Percentiles rank a stretch among this genome's conserved stretches.
phyloP scores from a whole-genome alignment of 2,113 vertebrate species.

The Nothoprocta pentlandii region DNA sequence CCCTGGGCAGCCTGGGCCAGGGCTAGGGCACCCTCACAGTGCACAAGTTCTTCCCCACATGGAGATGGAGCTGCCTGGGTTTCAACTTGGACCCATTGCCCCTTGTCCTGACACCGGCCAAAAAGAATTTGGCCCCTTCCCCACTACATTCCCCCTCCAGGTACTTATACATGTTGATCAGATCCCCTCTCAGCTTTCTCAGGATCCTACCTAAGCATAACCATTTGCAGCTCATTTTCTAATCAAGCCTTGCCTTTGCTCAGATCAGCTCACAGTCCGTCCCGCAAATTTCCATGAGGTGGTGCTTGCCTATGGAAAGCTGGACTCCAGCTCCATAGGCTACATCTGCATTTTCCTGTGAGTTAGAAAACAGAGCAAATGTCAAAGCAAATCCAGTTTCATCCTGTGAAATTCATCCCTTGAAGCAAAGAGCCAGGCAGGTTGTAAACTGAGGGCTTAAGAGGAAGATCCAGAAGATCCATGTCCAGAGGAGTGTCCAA shows the following conservation, averaged over 20 bases:
- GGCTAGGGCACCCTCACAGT: too few species aligned
- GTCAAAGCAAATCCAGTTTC: not conserved
- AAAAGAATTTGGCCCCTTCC: too few species aligned
- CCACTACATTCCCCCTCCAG: too few species aligned
- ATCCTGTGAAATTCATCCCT: not conserved
- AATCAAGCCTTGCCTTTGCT: not conserved
- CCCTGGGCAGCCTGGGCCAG: too few species aligned
- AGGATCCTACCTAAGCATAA: not conserved
- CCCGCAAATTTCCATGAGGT: not conserved
- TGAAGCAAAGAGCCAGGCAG: not conserved
- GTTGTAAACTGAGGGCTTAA: not conserved
- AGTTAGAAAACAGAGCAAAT: not conserved
- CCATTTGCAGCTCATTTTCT: not conserved
- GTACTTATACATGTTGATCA: too few species aligned
- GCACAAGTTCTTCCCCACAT: too few species aligned
- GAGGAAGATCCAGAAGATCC: not conserved
- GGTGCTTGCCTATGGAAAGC: not conserved
- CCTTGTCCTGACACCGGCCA: too few species aligned
- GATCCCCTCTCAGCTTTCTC: too few species aligned
- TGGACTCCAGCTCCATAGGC: not conserved
- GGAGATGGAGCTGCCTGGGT: too few species aligned
- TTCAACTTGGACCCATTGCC: too few species aligned
- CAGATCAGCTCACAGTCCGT: not conserved
- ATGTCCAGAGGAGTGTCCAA: not conserved
- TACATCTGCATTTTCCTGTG: not conserved